phyloP scores from a whole-genome alignment of 2,113 vertebrate species.

The Oreotrochilus melanogaster region DNA sequence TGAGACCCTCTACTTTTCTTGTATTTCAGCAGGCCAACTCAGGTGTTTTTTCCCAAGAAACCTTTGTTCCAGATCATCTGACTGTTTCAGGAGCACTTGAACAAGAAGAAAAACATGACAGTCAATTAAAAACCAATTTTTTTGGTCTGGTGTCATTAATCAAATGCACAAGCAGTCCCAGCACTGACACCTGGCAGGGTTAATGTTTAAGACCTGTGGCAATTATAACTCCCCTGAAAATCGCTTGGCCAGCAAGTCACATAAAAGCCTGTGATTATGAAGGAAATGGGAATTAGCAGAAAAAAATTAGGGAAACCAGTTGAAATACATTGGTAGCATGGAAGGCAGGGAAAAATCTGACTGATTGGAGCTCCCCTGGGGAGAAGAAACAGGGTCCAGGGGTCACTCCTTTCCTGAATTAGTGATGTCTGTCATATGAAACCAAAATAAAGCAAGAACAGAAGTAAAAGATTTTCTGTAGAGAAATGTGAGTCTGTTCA shows the following conservation, averaged over 20 bases:
- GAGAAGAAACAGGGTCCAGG: conserved; percentile 71
- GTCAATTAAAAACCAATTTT: conserved; percentile 84
- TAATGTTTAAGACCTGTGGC: conserved; percentile 88
- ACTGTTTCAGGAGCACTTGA: conserved; percentile 85
- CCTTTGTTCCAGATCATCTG: conserved; percentile 77
- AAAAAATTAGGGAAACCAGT: conserved; percentile 84
- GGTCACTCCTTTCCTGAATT: conserved; percentile 90
- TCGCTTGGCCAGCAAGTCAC: conserved; percentile 81
- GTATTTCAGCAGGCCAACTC: conserved; percentile 52
- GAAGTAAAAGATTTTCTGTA: conserved; percentile 85
- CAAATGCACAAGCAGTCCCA: conserved; percentile 87
- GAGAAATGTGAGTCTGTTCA: conserved; percentile 76
- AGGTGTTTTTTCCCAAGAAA: conserved; percentile 68
- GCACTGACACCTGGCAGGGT: conserved; percentile 91
- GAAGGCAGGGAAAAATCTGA: conserved; percentile 77
- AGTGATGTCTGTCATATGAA: conserved; percentile 91
- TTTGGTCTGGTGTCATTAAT: conserved; percentile 88
- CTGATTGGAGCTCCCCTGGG: conserved; percentile 88
- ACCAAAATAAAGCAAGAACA: conserved; percentile 90
- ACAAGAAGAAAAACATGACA: conserved; percentile 68
- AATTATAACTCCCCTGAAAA: conserved; percentile 85
- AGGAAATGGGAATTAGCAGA: conserved; percentile 96
- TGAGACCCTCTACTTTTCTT: not conserved
- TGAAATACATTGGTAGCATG: conserved; percentile 80
- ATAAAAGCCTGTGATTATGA: conserved; percentile 91